These are phyloP conservation scores for Pteronura brasiliensis DNA, from an alignment of 2,113 vertebrate species.

Conservation along the genomic window DNA sequence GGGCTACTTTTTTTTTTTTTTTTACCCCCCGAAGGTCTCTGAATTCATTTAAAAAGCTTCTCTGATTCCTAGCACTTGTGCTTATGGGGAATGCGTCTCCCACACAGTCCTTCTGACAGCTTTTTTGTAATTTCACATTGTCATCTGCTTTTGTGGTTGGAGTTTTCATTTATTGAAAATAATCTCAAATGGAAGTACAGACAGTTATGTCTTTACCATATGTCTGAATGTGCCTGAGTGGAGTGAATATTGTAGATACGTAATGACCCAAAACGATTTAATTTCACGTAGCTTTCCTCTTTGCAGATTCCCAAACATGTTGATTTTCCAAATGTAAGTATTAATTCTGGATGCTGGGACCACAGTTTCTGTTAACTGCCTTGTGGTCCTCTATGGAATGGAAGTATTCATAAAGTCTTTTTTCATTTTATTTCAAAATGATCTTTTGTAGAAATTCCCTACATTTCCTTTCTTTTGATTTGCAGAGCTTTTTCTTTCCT, in stretches of 20 bases:
- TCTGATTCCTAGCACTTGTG: constrained; percentile 68
- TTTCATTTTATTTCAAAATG: constrained; percentile 46
- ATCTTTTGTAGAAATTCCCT: constrained; percentile 46
- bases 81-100: constrained; percentile 44
- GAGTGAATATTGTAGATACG: neutral
- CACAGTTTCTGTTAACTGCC: neutral
- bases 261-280: neutral
- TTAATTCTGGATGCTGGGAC: neutral
- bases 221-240: neutral
- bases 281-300: neutral
- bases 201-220: constrained; percentile 49
- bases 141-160: constrained; percentile 53
- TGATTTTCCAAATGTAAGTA: constrained; percentile 21
- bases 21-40: constrained; percentile 55
- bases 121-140: constrained; percentile 64
- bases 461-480: constrained; percentile 67
- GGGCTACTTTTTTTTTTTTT: constrained; percentile 38
- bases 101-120: constrained; percentile 58
- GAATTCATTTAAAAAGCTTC: constrained; percentile 73
- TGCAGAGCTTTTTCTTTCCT: constrained; percentile 63
- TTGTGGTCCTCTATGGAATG: neutral
- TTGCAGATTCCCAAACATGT: neutral
- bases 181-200: constrained; percentile 21
- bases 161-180: constrained; percentile 63
- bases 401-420: neutral